phyloP scores from a whole-genome alignment of 2,797 vertebrate genomes.

The Naso thynnoides region DNA sequence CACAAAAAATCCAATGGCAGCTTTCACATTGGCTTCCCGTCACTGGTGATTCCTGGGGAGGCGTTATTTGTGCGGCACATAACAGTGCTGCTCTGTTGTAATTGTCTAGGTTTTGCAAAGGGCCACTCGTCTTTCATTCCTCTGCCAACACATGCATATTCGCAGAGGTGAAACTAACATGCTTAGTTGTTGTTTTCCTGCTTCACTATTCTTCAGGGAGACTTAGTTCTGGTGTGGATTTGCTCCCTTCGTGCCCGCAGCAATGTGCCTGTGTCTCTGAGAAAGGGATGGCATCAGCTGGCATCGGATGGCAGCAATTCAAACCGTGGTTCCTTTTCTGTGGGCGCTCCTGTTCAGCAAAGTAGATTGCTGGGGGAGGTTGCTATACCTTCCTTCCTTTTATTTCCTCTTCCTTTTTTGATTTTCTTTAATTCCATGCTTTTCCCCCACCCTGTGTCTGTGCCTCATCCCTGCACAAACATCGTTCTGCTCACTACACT shows the following conservation, averaged over 20 bases:
- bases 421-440: slow-evolving; percentile 63
- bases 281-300: slow-evolving; percentile 77
- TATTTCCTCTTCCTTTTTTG: slow-evolving; percentile 55
- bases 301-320: slow-evolving; percentile 75
- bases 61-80: slow-evolving; percentile 75
- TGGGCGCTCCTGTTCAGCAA: slow-evolving; percentile 75
- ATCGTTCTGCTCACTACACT: slow-evolving; percentile 45
- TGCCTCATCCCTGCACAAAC: slow-evolving; percentile 54
- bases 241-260: slow-evolving; percentile 76
- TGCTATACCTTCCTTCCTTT: slow-evolving; percentile 67
- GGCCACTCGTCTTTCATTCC: slow-evolving; percentile 80
- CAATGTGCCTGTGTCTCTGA: slow-evolving; percentile 72
- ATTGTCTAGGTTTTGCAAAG: slow-evolving; percentile 80
- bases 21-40: slow-evolving; percentile 81
- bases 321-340: slow-evolving; percentile 74
- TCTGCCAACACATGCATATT: slow-evolving; percentile 80
- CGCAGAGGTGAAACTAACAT: slow-evolving; percentile 83
- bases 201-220: slow-evolving; percentile 75
- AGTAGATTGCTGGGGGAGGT: slow-evolving; percentile 76
- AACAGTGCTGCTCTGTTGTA: slow-evolving; percentile 73
- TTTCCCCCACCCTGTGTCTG: slow-evolving; percentile 55
- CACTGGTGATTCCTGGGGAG: slow-evolving; percentile 77
- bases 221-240: slow-evolving; percentile 83
- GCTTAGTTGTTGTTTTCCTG: slow-evolving; percentile 86
- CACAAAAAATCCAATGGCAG: slow-evolving; percentile 77